phyloP scores from a whole-genome alignment of 2,797 vertebrate species.

The Sebastes variabilis region DNA sequence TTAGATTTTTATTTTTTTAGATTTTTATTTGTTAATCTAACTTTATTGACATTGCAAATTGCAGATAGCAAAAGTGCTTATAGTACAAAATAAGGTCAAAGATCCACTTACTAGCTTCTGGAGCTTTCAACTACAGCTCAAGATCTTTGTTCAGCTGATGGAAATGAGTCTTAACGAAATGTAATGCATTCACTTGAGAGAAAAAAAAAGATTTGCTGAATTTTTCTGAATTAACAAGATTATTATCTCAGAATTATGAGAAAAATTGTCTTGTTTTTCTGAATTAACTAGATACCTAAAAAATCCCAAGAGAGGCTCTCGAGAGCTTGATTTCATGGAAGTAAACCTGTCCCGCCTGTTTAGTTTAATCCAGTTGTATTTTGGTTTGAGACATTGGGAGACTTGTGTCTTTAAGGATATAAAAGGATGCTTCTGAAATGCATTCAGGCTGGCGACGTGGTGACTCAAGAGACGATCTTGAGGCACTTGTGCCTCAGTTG shows the following conservation, averaged over 20 bases:
- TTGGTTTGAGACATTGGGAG: background rate
- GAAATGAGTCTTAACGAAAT: rapidly evolving
- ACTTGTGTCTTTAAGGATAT: background rate
- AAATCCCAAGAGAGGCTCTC: background rate
- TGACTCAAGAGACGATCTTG: background rate
- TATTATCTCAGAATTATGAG: background rate
- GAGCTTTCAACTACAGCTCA: background rate
- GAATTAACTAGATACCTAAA: background rate
- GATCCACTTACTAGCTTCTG: background rate
- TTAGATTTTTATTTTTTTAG: no score
- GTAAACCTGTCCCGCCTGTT: background rate
- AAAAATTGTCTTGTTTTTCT: background rate
- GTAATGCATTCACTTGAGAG: no score
- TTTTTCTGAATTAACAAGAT: no score
- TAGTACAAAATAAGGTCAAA: no score
- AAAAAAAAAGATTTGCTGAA: no score
- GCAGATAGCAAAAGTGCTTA: no score
- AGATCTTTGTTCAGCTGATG: background rate
- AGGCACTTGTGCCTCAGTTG: background rate
- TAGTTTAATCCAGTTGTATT: background rate
- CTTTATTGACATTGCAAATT: no score
- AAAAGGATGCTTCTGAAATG: background rate
- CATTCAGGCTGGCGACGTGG: background rate
- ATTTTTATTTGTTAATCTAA: no score
- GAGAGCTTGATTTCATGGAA: background rate